Conservation (phyloP, 2,888 invertebrate species). For the Philonicus albiceps region DNA sequence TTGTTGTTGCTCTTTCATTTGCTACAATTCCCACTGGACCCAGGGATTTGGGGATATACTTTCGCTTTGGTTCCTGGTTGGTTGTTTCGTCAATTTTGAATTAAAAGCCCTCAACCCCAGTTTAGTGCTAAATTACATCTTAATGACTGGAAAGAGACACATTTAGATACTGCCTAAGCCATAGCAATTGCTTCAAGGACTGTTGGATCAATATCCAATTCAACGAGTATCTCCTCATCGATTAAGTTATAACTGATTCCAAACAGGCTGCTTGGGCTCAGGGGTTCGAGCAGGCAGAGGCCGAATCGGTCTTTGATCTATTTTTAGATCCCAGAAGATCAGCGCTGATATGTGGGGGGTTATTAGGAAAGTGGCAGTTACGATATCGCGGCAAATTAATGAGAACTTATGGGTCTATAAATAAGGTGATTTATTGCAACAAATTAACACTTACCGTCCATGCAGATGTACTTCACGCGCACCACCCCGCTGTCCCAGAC, state of each 20-base stretch:
- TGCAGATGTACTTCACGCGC: conserved; percentile 76
- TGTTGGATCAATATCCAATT: conserved; percentile 1
- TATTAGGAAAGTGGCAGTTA: background rate
- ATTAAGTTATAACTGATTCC: conserved; percentile 3
- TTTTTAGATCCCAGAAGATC: background rate
- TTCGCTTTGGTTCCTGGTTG: background rate
- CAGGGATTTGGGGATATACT: background rate
- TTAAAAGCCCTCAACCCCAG: background rate
- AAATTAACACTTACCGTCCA: conserved; percentile 69
- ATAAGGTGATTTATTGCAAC: background rate
- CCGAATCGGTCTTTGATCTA: background rate
- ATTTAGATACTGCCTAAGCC: background rate
- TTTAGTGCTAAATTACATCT: background rate
- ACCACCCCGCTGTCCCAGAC: conserved; percentile 74
- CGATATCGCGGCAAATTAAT: background rate
- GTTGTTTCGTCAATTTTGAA: background rate
- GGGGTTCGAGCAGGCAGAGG: background rate
- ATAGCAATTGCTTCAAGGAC: background rate
- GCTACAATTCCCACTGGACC: background rate
- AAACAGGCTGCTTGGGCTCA: background rate
- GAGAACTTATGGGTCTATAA: background rate
- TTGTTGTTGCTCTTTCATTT: background rate
- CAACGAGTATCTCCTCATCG: background rate
- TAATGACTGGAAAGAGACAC: background rate
- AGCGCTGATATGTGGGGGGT: background rate